These are phyloP conservation scores for Cataglyphis albicans DNA, from an alignment of 2,888 invertebrate species.

Conservation along the genomic window DNA sequence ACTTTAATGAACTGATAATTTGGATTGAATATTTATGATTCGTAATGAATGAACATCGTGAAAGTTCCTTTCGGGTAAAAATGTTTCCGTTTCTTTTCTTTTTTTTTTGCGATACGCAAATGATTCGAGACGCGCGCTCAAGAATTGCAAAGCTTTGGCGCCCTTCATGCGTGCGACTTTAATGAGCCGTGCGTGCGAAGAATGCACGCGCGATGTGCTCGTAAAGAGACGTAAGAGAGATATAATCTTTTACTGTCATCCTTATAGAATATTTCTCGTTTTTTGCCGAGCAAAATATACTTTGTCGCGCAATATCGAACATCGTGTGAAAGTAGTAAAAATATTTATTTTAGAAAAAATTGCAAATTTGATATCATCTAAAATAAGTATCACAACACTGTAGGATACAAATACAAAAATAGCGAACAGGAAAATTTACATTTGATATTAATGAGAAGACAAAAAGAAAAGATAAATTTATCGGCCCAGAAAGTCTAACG, in stretches of 20 bases:
- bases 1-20: constrained; percentile 65
- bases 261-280: constrained; percentile 11
- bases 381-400: not conserved
- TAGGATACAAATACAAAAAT: not conserved
- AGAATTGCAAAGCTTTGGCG: constrained; percentile 31
- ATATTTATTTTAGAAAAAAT: not conserved
- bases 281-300: constrained; percentile 39
- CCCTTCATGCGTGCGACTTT: constrained; percentile 57
- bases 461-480: not conserved
- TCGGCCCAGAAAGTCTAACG: not conserved
- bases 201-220: constrained; percentile 37
- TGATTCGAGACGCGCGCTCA: constrained; percentile 38
- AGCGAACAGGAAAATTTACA: not conserved
- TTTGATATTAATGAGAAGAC: not conserved
- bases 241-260: constrained; percentile 24
- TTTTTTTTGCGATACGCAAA: constrained; percentile 48
- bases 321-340: not conserved
- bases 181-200: constrained; percentile 62
- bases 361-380: not conserved
- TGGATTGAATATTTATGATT: constrained; percentile 53
- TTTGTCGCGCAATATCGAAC: not conserved
- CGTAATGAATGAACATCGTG: constrained; percentile 3
- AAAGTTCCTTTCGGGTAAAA: not conserved
- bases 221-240: constrained; percentile 31
- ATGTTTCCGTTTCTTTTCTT: constrained; percentile 27